A percentile compares a stretch with the other conserved stretches of the same genome.
Conservation (phyloP, 2,888 invertebrate genomes). For the Eupithecia abbreviata region DNA sequence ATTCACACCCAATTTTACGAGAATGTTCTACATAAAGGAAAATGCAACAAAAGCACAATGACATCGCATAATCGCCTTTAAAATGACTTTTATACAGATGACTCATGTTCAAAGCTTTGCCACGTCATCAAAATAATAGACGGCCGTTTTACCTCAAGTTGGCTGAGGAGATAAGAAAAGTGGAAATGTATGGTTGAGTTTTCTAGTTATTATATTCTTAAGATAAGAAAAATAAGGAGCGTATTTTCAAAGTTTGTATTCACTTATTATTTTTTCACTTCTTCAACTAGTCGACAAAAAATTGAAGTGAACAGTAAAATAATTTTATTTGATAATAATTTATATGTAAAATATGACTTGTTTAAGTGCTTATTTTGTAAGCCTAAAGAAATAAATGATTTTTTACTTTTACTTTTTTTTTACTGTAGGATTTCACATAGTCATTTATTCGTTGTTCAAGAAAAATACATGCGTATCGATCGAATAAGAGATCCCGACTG, state of each 20-base stretch:
- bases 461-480: no score
- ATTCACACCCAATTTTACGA: conserved; percentile 41
- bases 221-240: not conserved
- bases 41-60: conserved; percentile 56
- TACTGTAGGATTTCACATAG: no score
- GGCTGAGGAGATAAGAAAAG: conserved; percentile 62
- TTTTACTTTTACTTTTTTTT: no score
- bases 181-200: conserved; percentile 42
- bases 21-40: conserved; percentile 42
- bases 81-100: conserved; percentile 56
- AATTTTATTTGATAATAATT: no score
- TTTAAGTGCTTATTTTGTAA: no score
- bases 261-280: no score
- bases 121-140: conserved; percentile 71
- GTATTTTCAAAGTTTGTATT: not conserved
- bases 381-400: no score
- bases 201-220: not conserved
- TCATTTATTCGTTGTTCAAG: no score
- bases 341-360: no score
- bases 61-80: conserved; percentile 52
- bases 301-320: no score
- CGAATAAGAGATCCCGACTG: no score
- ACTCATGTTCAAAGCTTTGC: conserved; percentile 68
- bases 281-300: no score
- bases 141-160: conserved; percentile 62